Percentiles rank a stretch among this genome's conserved stretches.
Conservation (phyloP, 2,113 vertebrate genomes). For the Chaenocephalus aceratus region DNA sequence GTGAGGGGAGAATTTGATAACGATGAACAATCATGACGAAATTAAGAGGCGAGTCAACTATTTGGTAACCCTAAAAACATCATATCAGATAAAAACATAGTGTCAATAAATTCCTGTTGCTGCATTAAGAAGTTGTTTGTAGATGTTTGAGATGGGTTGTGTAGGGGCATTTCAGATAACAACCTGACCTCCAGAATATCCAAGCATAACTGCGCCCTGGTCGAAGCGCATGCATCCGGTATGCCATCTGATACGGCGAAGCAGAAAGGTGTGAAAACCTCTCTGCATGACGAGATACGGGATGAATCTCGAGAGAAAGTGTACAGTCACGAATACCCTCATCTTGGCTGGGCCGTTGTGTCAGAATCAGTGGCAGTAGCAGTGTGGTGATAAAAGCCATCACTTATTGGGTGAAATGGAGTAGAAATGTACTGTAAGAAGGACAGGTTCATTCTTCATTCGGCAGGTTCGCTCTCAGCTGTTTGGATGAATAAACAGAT, state of each 20-base stretch:
- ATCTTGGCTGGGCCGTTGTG: constrained; percentile 12
- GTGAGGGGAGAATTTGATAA: background rate
- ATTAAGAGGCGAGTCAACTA: background rate
- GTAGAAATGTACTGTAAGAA: background rate
- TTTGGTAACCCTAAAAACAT: background rate
- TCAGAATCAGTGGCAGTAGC: too few species aligned
- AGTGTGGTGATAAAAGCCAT: background rate
- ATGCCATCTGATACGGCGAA: constrained; percentile 47
- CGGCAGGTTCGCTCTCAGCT: background rate
- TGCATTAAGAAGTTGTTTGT: constrained; percentile 27
- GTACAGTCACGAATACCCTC: constrained; percentile 77
- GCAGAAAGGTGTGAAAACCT: constrained; percentile 55
- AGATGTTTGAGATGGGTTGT: constrained; percentile 69
- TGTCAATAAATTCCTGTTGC: background rate
- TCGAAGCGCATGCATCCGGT: constrained; percentile 40
- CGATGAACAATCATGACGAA: background rate
- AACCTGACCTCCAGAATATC: constrained; percentile 36
- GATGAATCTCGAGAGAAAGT: constrained; percentile 42
- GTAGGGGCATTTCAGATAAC: constrained; percentile 71
- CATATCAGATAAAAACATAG: background rate
- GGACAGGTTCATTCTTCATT: background rate
- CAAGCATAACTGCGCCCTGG: background rate
- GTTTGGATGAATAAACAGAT: constrained; percentile 18
- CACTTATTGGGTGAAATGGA: background rate
- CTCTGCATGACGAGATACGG: constrained; percentile 57